Base-by-base conservation (phyloP, 2,888 invertebrate species). In the Eristalinus aeneus region DNA sequence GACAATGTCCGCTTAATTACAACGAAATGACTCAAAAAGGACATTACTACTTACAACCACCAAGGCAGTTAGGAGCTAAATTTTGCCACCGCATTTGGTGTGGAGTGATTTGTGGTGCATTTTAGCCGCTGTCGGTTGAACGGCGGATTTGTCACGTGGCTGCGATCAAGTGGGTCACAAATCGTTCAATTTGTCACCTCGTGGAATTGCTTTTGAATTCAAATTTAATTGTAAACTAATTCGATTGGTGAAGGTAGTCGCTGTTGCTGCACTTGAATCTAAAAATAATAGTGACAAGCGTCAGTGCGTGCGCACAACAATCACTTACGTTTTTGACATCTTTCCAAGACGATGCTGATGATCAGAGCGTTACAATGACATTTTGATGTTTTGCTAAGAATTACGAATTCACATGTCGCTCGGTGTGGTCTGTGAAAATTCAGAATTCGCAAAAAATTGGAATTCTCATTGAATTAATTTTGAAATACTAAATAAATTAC, bases 21-120 rank as follows among this genome's bases (percentile, higher is more conserved):
- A 16, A 10, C 46, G 64, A 73, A 61, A 73, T 75, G 39, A 60
- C 75, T 71, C 39, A 71, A 76, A 82, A 76, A 76, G 69, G 71
- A 82, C 46, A 71, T 36, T 53, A 34, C 36, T 34, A 10, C 36
- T 60, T 36, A 34, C 46, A 46, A 46, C 46, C 46, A n/a, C 46
- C 53, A 54, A 58, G 32, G 54, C n/a, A 46, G 8, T 46, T 46
- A 16, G 46, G 10, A 54, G 5, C n/a, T n/a, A n/a, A 69, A 61
- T 60, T 71, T 58, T 4, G 23, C 56, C 58, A 58, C 46, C 63
- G 16, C 34, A 65, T 65, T 72, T 61, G 65, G 53, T 56, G 64
- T 9, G 20, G 54, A 31, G 32, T 2, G 39, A 5, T 1, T 4
- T 39, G 12, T 39, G 39, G 4, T 12, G 46, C 46, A 46, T 16